A percentile compares a stretch with the other conserved stretches of the same genome.
phyloP scores from a whole-genome alignment of 2,888 invertebrate species.

The Ectemnius lituratus region DNA sequence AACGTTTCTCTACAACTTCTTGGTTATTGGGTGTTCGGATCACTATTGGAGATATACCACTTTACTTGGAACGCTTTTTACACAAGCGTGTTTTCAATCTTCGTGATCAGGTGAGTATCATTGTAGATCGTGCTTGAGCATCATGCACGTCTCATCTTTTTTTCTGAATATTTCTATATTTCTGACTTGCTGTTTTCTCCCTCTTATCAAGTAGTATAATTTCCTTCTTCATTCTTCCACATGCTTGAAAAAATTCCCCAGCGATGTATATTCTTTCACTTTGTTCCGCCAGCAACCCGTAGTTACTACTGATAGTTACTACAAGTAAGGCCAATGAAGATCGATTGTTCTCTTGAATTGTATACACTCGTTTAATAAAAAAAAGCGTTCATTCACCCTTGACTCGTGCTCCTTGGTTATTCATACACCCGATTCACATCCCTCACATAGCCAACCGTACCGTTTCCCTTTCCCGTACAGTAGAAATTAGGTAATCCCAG shows the following conservation, averaged over 20 bases:
- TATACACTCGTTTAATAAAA: constrained; percentile 4
- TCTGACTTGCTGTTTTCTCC: too few species aligned
- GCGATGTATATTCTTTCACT: too few species aligned
- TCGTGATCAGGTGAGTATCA: not conserved
- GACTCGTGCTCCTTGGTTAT: constrained; percentile 14
- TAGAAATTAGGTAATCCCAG: not conserved
- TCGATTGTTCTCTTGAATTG: constrained; percentile 1
- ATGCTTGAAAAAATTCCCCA: too few species aligned
- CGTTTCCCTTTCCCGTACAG: not conserved
- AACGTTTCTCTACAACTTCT: constrained; percentile 61
- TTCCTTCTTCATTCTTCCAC: too few species aligned
- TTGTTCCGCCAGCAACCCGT: not conserved
- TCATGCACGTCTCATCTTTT: too few species aligned
- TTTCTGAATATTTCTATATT: too few species aligned
- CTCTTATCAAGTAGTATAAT: too few species aligned
- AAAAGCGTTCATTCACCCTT: not conserved
- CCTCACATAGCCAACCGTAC: not conserved
- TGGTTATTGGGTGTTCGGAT: too few species aligned
- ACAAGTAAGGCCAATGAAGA: constrained; percentile 6
- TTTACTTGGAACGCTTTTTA: not conserved
- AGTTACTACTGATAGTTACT: constrained; percentile 2
- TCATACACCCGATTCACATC: not conserved
- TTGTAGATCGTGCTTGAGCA: too few species aligned
- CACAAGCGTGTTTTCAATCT: not conserved
- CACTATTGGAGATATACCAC: too few species aligned